Evolutionary conservation across 2,888 invertebrate genomes (phyloP), one percentile per base, ranked within the genome.

Genomic region (Leptogaster cylindrica): DNA sequence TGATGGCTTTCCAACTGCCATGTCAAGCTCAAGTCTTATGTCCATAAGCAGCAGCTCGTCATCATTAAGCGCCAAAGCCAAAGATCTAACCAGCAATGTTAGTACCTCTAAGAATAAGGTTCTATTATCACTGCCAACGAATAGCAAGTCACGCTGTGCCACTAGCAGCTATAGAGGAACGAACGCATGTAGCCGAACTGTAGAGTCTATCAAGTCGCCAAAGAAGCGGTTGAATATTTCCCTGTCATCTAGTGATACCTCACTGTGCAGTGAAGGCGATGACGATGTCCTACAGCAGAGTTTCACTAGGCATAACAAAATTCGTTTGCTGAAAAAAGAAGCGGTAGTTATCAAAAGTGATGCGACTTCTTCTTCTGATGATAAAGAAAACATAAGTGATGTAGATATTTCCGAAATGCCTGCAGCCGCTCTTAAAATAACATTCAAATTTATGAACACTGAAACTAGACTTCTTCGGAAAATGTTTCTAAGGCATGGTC

Each of bases 371-470:
- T 71, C 72, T n/a, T 69, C 51, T 61, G 72, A 71, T 58, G 72
- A 73, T 51, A 72, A 73, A 16, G 72, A 71, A 20, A 72, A 74
- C 46, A 68, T 70, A 6, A 8, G 31, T 7, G 51, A 51, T n/a
- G 66, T 66, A 2, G 39, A 2, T 2, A 23, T 33, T 18, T 7
- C 20, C n/a, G 36, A 64, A 41, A 88, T 89, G 85, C 90, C 90
- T 2, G 90, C 88, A 2, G 82, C 84, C 48, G 81, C 86, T 66
- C 83, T 92, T 25, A 88, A 89, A 76, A 88, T 92, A 76, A 89
- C 89, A 1, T 93, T 91, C 80, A 92, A 91, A 79, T 86, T 89
- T 70, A 86, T 89, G 70, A 91, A 92, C 79, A 90, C 92, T 4
- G 92, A 93, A 80, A 91, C 92, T 0, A 91, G 89, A 78, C 83